Evolutionary conservation across 2,113 vertebrate genomes (phyloP), one percentile per base, ranked within the genome.

Genomic region (Hystrix brachyura): DNA sequence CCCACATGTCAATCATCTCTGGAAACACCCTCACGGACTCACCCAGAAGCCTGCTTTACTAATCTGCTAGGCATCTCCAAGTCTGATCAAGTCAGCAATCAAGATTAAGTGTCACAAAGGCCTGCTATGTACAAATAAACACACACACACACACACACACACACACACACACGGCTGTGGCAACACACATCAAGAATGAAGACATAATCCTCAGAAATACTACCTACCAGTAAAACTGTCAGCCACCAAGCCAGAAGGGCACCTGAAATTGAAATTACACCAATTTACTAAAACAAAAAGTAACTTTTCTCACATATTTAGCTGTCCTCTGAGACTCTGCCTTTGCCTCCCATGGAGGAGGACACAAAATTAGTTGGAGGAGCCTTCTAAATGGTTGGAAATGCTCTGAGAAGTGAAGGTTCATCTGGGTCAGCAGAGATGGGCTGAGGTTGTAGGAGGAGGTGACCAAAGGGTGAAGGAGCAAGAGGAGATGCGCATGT

Each of bases 401-500:
- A 74, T 6, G 51, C 19, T 13, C 4, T 55, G 43, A 38, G 64
- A 87, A 32, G 51, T 4, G 12, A 53, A 43, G 29, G 4, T 19
- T 19, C 65, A 46, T 34, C 60, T 32, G 8, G 29, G 57, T 13
- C 67, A 19, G 64, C 25, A 15, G 27, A 48, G 48, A 4, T 21
- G 74, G 51, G 79, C 79, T 18, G 51, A 81, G n/a, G 32, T 19
- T 38, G 7, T 4, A 15, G 57, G 65, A 74, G 43, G 34, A 64
- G 43, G 13, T 46, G 17, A 9, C 8, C 14, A 3, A 4, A 51
- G 43, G 1, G 4, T 3, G 55, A 29, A 0, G 27, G 32, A 48
- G 13, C 5, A 7, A 10, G 10, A n/a, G 15, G 1, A 13, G 17
- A 1, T 3, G 0, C 8, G 7, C 57, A 62, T 34, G 65, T 67